These are phyloP conservation scores for Zosterops japonicus DNA, from an alignment of 2,113 vertebrate genomes.

Conservation along the genomic window DNA sequence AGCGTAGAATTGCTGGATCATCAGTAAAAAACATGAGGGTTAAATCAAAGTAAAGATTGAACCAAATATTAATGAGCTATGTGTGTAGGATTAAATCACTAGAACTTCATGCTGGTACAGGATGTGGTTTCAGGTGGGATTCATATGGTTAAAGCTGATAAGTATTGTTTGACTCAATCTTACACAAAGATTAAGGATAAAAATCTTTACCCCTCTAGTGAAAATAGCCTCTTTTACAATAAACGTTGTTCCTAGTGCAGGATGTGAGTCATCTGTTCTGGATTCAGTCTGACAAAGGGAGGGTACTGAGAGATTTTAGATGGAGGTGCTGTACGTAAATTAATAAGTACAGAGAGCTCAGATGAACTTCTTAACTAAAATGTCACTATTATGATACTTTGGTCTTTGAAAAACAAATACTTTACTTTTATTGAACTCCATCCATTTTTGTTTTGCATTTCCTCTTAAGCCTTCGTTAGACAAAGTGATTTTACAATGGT, in stretches of 20 bases:
- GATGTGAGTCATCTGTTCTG: background rate
- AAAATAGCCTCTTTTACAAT: background rate
- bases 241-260: background rate
- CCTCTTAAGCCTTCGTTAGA: background rate
- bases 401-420: background rate
- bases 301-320: background rate
- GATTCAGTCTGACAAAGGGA: background rate
- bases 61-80: background rate
- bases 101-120: background rate
- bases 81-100: background rate
- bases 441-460: background rate
- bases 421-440: background rate
- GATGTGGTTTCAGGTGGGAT: background rate
- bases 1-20: background rate
- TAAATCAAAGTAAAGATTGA: background rate
- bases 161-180: background rate
- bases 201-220: background rate
- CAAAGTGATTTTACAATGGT: background rate
- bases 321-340: background rate
- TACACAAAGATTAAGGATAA: background rate
- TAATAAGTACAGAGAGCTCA: background rate
- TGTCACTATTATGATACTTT: background rate
- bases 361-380: background rate
- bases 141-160: background rate
- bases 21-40: background rate